Percentiles rank a stretch among this genome's conserved stretches.
Conservation (phyloP, 2,113 vertebrate genomes). For the Platysteira castanea region DNA sequence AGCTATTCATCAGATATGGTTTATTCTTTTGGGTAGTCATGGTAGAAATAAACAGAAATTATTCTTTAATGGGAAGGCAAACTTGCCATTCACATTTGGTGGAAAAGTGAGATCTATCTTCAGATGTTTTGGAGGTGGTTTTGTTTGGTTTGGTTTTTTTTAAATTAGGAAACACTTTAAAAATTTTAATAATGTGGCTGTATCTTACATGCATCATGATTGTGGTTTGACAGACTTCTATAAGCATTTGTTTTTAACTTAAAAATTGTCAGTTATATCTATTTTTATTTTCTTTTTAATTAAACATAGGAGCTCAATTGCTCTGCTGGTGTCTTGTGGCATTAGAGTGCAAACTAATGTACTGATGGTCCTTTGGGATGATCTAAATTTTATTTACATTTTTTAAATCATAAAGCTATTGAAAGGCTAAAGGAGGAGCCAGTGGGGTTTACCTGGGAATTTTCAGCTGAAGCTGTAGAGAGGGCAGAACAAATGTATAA, state of each 20-base stretch:
- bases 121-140: not conserved
- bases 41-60: not conserved
- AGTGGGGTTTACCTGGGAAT: not conserved
- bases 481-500: not conserved
- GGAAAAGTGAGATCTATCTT: not conserved
- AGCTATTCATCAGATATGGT: not conserved
- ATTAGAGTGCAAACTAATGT: not conserved
- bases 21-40: not conserved
- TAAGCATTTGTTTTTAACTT: not conserved
- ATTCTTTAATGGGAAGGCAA: not conserved
- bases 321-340: not conserved
- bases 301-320: not conserved
- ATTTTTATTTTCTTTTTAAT: not conserved
- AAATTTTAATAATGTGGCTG: not conserved
- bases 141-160: not conserved
- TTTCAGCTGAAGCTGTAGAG: not conserved
- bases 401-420: not conserved
- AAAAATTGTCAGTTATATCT: not conserved
- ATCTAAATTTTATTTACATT: not conserved
- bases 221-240: not conserved
- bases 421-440: not conserved
- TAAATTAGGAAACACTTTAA: not conserved
- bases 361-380: not conserved
- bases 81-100: not conserved
- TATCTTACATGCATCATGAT: not conserved